A percentile compares a stretch with the other conserved stretches of the same genome.
phyloP scores from a whole-genome alignment of 2,888 invertebrate genomes.

The Leucania comma region DNA sequence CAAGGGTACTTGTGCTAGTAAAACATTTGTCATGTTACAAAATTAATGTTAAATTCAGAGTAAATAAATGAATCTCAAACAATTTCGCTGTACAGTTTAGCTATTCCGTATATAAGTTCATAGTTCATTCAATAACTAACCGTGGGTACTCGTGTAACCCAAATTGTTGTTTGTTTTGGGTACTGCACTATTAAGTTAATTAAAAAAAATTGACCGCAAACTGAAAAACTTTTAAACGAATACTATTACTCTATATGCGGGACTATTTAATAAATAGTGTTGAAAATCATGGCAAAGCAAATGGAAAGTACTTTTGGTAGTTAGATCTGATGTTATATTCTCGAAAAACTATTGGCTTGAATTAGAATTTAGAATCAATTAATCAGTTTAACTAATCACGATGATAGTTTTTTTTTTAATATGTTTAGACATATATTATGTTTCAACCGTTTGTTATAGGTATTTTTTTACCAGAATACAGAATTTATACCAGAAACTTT shows the following conservation, averaged over 20 bases:
- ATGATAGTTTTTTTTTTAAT: too few relatives aligned
- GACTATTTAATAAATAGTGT: background rate
- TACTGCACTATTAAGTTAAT: constrained; percentile 8
- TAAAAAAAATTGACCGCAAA: constrained; percentile 8
- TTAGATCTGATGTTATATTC: too few relatives aligned
- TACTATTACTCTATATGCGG: background rate
- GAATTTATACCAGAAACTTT: background rate
- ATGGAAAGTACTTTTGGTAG: too few relatives aligned
- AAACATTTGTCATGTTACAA: too few relatives aligned
- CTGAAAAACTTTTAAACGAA: constrained; percentile 2
- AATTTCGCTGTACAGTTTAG: background rate
- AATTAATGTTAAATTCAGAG: too few relatives aligned
- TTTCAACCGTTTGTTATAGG: too few relatives aligned
- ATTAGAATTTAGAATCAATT: too few relatives aligned
- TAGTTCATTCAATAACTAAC: constrained; percentile 12
- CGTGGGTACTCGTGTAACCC: constrained; percentile 2
- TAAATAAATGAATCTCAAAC: background rate
- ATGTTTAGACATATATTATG: too few relatives aligned
- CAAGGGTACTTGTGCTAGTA: too few relatives aligned
- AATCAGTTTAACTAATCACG: too few relatives aligned
- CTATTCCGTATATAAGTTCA: background rate
- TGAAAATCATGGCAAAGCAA: background rate
- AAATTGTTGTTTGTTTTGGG: constrained; percentile 26
- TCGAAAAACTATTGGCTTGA: too few relatives aligned
- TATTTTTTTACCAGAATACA: too few relatives aligned